Percentiles rank a stretch among this genome's conserved stretches.
Evolutionary conservation across 2,888 invertebrate genomes (phyloP).

Genomic region (Drosophila lutescens): DNA sequence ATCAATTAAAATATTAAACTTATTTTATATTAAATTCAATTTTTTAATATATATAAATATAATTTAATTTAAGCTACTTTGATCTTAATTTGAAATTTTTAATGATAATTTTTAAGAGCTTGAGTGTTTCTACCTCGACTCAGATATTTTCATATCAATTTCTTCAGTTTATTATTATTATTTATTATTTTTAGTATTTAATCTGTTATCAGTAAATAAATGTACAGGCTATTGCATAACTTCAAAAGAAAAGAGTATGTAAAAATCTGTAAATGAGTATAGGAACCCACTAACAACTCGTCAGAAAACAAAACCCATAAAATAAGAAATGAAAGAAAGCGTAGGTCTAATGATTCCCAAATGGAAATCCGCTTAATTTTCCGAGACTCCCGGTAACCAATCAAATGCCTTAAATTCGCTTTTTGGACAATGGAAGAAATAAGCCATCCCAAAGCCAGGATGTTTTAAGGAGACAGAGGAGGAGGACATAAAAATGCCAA

Average conservation of each 20-base stretch:
- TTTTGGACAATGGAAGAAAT: conserved; percentile 3
- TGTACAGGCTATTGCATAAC: not conserved
- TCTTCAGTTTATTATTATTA: no score
- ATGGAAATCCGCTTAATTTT: conserved; percentile 2
- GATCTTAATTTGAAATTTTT: no score
- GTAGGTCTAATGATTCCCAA: conserved; percentile 26
- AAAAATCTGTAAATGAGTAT: not conserved
- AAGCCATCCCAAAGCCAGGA: not conserved
- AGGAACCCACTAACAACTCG: conserved; percentile 8
- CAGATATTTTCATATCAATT: no score
- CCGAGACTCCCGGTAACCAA: conserved; percentile 25
- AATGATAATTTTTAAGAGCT: no score
- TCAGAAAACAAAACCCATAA: conserved; percentile 14
- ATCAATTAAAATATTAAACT: no score
- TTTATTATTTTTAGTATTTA: no score
- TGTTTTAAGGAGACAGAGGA: not conserved
- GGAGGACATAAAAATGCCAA: conserved; percentile 2
- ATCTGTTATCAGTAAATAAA: no score
- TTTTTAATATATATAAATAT: no score
- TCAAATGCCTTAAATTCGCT: conserved; percentile 22
- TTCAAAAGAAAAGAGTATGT: not conserved
- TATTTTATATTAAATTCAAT: no score
- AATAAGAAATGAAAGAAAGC: conserved; percentile 2
- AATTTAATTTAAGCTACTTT: no score
- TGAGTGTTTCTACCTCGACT: no score